These are phyloP conservation scores for Gerosis bhagava DNA, from an alignment of 2,888 invertebrate species.

Conservation along the genomic window DNA sequence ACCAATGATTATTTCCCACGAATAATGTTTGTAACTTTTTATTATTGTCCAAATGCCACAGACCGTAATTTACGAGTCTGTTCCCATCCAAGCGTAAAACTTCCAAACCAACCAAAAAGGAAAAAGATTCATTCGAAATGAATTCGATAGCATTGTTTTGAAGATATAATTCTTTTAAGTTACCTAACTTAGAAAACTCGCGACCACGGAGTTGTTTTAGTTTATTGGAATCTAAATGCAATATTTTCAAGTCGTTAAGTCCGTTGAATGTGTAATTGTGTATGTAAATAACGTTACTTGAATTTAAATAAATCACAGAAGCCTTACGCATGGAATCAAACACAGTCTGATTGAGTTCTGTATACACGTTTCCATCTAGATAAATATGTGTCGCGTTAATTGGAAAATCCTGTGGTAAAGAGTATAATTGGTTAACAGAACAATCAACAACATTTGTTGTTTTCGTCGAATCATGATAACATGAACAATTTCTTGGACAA, in stretches of 20 bases:
- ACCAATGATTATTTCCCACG: conserved; percentile 93
- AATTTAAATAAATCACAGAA: conserved; percentile 91
- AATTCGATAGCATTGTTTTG: conserved; percentile 92
- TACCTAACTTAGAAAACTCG: conserved; percentile 91
- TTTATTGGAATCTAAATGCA: conserved; percentile 94
- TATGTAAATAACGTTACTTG: conserved; percentile 89
- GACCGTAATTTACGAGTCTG: conserved; percentile 89
- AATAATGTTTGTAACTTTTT: conserved; percentile 88
- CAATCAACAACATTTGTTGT: conserved; percentile 96
- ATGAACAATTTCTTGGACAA: conserved; percentile 95
- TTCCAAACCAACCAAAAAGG: conserved; percentile 89
- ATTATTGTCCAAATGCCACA: conserved; percentile 90
- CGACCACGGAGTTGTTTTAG: conserved; percentile 89
- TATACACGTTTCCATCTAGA: conserved; percentile 94
- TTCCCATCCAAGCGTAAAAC: conserved; percentile 93
- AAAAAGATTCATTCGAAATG: conserved; percentile 91
- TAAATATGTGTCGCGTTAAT: conserved; percentile 96
- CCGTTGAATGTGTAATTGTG: conserved; percentile 94
- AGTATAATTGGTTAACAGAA: conserved; percentile 88
- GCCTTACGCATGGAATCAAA: conserved; percentile 66
- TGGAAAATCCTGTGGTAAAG: conserved; percentile 92
- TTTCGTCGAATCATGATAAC: conserved; percentile 97
- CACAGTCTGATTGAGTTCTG: conserved; percentile 84
- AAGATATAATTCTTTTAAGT: conserved; percentile 92
- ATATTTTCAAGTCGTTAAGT: conserved; percentile 87